phyloP scores from a whole-genome alignment of 2,888 invertebrate genomes.

The Bruchidius siliquastri region DNA sequence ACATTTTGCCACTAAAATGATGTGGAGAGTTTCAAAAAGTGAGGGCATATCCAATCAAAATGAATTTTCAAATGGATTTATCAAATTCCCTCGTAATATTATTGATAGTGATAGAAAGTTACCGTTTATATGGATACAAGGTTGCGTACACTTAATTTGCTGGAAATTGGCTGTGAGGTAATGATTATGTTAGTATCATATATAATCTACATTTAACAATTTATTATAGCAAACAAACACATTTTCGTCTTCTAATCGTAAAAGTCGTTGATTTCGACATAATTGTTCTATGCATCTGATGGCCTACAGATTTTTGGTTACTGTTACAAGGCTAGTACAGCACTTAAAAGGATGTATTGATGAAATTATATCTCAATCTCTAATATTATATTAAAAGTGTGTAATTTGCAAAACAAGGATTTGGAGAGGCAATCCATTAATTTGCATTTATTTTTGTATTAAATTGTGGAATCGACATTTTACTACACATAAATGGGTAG shows the following conservation, averaged over 20 bases:
- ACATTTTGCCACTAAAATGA: no score
- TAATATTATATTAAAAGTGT: no score
- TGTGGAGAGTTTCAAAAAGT: no score
- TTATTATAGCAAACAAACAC: background rate
- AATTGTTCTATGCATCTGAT: background rate
- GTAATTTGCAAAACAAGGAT: no score
- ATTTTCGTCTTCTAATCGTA: background rate
- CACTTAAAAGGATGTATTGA: background rate
- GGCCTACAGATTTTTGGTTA: background rate
- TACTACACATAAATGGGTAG: no score
- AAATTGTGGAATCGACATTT: no score
- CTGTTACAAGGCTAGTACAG: background rate
- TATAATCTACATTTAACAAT: background rate
- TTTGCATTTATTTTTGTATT: no score
- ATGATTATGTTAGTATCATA: background rate
- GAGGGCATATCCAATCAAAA: no score
- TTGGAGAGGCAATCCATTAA: no score
- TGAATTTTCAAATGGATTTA: no score
- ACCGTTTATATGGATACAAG: background rate
- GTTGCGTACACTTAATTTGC: background rate
- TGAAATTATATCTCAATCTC: background rate
- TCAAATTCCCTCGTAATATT: background rate
- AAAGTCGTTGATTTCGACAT: background rate
- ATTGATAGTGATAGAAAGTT: background rate
- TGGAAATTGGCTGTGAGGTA: background rate